These are phyloP conservation scores for Ladona fulva DNA, from an alignment of 1,140 invertebrate genomes.

Conservation along the genomic window DNA sequence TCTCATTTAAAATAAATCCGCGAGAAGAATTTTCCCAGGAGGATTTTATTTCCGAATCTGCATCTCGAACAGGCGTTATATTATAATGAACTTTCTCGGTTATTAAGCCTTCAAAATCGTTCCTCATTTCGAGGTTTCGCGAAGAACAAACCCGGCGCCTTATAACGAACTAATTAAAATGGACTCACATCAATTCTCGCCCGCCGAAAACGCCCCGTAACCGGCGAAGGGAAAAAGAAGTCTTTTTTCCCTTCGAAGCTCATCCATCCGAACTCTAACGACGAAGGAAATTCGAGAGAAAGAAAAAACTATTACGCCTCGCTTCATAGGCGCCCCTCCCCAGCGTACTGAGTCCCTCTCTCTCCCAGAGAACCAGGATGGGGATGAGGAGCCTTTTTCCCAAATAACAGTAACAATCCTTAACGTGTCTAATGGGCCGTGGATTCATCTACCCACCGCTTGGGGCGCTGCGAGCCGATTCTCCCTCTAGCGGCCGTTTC, in stretches of 20 bases:
- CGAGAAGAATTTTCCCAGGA: too few relatives aligned
- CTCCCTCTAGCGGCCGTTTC: background rate
- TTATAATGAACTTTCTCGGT: too few relatives aligned
- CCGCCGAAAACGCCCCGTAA: background rate
- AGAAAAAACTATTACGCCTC: background rate
- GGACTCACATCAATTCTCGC: background rate
- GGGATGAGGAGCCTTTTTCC: background rate
- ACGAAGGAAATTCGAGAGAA: background rate
- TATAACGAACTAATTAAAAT: constrained; percentile 2
- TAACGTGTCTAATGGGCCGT: background rate
- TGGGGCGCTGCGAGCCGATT: background rate
- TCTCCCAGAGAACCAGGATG: too few relatives aligned
- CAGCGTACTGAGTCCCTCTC: too few relatives aligned
- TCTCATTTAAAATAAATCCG: too few relatives aligned
- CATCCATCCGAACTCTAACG: background rate
- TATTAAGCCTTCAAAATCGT: too few relatives aligned
- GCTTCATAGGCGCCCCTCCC: background rate
- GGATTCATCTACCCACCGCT: background rate
- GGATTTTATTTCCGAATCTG: too few relatives aligned
- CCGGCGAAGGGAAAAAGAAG: background rate
- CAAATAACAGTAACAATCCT: background rate
- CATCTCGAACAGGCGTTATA: too few relatives aligned
- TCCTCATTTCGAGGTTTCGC: too few relatives aligned
- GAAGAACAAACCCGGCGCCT: too few relatives aligned
- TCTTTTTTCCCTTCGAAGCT: background rate